Evolutionary conservation across 2,888 invertebrate genomes (phyloP).

Genomic region (Mesorhabditis spiculigera): DNA sequence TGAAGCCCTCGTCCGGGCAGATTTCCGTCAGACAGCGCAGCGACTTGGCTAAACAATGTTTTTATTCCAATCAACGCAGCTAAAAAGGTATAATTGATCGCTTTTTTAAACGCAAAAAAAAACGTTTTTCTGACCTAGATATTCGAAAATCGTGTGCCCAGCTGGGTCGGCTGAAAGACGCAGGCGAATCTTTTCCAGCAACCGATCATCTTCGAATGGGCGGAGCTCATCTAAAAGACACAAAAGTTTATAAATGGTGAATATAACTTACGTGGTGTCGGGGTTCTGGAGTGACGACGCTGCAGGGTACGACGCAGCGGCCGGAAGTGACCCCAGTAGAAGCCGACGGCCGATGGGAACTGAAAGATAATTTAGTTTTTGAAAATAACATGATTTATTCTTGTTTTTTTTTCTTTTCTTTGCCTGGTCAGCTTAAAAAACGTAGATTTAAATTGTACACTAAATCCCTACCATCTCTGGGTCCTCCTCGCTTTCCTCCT

Average conservation of each 20-base stretch:
- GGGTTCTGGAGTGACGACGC: background rate
- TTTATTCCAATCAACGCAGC: background rate
- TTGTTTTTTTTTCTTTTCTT: too few relatives aligned
- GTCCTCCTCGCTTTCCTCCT: too few relatives aligned
- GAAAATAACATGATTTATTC: too few relatives aligned
- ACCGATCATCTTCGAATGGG: background rate
- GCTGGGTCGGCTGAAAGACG: background rate
- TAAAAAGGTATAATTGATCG: background rate
- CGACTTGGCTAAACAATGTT: background rate
- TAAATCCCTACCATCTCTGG: too few relatives aligned
- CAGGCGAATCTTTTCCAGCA: background rate
- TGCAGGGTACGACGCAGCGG: background rate
- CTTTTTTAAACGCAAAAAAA: too few relatives aligned
- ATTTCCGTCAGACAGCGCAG: background rate
- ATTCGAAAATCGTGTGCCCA: background rate
- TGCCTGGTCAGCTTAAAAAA: too few relatives aligned
- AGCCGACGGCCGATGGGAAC: conserved; percentile 5
- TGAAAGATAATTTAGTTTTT: background rate
- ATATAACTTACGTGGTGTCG: background rate
- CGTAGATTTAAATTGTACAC: too few relatives aligned
- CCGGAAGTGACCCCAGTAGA: background rate
- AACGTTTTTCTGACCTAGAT: background rate
- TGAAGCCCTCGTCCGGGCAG: background rate
- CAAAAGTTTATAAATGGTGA: too few relatives aligned
- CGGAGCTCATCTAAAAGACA: background rate